Conservation (phyloP, 2,797 vertebrate genomes). For the Oreochromis grahami region DNA sequence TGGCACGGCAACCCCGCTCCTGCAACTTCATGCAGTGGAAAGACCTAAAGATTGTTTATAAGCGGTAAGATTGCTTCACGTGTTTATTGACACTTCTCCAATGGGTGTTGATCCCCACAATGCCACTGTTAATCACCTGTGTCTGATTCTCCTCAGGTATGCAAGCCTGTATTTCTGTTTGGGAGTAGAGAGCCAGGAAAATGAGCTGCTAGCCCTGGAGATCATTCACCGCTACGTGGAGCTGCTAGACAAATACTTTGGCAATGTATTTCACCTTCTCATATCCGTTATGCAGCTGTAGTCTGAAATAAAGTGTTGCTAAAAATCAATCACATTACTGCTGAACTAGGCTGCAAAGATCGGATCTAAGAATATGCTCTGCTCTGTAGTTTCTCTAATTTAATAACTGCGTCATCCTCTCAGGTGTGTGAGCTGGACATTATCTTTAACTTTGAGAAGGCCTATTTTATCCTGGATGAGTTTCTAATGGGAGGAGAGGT, state of each 20-base stretch:
- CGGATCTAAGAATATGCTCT: background rate
- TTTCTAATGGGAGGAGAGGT: slow-evolving; percentile 96
- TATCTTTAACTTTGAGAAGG: slow-evolving; percentile 99
- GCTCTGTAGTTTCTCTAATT: background rate
- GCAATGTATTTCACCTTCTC: slow-evolving; percentile 80
- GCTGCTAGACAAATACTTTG: slow-evolving; percentile 97
- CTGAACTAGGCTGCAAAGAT: background rate
- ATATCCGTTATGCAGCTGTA: background rate
- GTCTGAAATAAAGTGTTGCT: background rate
- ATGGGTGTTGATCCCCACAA: background rate
- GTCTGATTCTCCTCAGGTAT: slow-evolving; percentile 76
- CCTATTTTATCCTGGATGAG: slow-evolving; percentile 98
- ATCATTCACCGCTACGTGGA: slow-evolving; percentile 95
- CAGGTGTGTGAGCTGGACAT: slow-evolving; percentile 98
- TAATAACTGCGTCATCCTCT: background rate
- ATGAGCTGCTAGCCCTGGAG: slow-evolving; percentile 93
- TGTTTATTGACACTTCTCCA: background rate
- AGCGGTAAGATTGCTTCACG: slow-evolving; percentile 77
- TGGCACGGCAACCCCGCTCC: slow-evolving; percentile 86
- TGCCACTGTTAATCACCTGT: background rate
- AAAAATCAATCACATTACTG: background rate
- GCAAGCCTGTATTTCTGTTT: slow-evolving; percentile 98
- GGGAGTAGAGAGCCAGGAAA: slow-evolving; percentile 90
- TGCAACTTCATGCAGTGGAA: slow-evolving; percentile 98
- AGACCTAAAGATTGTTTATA: slow-evolving; percentile 97